Base-by-base conservation (phyloP, 2,113 vertebrate genomes). In the Syngnathus typhle region DNA sequence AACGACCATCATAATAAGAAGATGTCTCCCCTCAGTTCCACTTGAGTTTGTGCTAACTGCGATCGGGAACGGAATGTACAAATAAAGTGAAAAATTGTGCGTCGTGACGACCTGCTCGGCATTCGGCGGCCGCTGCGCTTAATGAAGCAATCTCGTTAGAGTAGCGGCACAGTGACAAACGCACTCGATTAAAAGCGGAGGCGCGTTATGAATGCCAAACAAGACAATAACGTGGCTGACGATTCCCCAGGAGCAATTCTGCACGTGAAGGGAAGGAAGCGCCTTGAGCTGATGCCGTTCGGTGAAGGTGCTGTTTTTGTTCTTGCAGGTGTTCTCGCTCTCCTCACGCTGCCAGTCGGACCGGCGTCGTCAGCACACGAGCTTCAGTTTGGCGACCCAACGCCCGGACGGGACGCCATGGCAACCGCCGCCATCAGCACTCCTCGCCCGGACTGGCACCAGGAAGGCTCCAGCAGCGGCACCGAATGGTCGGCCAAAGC, bases 281-380 rank as follows among this genome's bases (percentile, higher is more conserved):
- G 15, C 3, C 44, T 32, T 32, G 27, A 32, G 27, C 27, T 32
- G 41, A 43, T 13, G 12, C 43, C 13, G 43, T 44, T 44, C 3
- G 11, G 15, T 46, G 44, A 46, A 13, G 12, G 13, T 46, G 4
- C 13, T 46, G 13, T 62, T 69, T 2, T 77, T 19, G 62, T n/a
- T 32, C 27, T 32, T 65, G 19, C 74, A 99, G 97, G 94, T 93
- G 89, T 96, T 90, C 89, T 99, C 89, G 90, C 94, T 84, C 91
- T 93, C 90, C 92, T 95, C 92, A 92, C 92, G 84, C 91, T 94
- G 92, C 92, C 92, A 70, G 93, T 92, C 90, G 93, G 92, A 78
- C 89, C 93, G 88, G 90, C 90, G 81, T 92, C 93, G 83, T 92
- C 93, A 74, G 87, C 91, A 87, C 92, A 92, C 88, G 93, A 93